Evolutionary conservation across 2,113 vertebrate species (phyloP).

Genomic region (Apodemus sylvaticus): DNA sequence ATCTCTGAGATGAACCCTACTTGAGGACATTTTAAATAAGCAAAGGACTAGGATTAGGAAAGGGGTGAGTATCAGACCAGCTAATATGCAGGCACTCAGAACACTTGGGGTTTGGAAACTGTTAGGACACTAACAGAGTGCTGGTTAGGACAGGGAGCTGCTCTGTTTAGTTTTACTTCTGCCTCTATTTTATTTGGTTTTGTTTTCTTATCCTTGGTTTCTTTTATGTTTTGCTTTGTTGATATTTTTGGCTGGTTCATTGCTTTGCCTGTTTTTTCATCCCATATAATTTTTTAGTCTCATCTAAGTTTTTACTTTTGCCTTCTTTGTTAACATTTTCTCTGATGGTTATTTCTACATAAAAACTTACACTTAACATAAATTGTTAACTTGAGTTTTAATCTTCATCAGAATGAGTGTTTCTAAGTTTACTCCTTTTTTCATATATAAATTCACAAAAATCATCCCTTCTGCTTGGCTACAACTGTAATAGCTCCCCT

Average conservation of each 20-base stretch:
- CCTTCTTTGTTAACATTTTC: not conserved
- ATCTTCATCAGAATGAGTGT: not conserved
- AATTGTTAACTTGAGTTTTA: not conserved
- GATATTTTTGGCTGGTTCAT: not conserved
- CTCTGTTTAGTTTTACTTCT: not conserved
- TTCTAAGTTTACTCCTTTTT: not conserved
- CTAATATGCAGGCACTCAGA: not conserved
- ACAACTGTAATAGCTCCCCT: not conserved
- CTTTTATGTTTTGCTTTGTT: not conserved
- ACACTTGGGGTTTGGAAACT: not conserved
- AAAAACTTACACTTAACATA: not conserved
- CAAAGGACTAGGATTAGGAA: not conserved
- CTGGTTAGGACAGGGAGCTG: not conserved
- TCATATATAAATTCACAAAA: not conserved
- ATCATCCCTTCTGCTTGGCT: not conserved
- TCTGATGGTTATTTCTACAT: not conserved
- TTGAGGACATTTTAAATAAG: not conserved
- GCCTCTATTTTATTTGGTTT: not conserved
- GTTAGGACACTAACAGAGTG: not conserved
- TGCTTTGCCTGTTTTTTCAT: not conserved
- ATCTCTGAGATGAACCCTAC: not conserved
- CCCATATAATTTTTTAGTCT: not conserved
- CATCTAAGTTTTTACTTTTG: not conserved
- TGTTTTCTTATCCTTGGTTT: not conserved
- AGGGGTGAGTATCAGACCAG: not conserved